Conservation (phyloP, 2,797 vertebrate species). For the Pseudochromis fuscus region DNA sequence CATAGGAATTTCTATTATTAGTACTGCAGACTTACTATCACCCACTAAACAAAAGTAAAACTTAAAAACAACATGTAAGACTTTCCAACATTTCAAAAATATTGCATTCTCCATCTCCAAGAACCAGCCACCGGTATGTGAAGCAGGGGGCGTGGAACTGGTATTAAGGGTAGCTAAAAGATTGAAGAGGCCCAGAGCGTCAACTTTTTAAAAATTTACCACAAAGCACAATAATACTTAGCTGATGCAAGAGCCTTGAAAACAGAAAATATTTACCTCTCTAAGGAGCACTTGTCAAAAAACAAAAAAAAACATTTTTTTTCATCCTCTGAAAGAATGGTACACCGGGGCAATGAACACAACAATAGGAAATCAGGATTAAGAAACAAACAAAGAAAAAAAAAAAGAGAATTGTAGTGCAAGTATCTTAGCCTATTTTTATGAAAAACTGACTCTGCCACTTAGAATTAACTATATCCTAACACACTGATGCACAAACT, state of each 20-base stretch:
- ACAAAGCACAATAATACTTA: slow-evolving; percentile 71
- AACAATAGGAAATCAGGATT: slow-evolving; percentile 40
- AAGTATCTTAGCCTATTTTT: slow-evolving; percentile 58
- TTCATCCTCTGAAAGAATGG: slow-evolving; percentile 56
- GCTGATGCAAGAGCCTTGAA: slow-evolving; percentile 81
- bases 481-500: slow-evolving; percentile 18
- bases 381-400: slow-evolving; percentile 18
- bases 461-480: slow-evolving; percentile 34
- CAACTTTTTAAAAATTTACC: slow-evolving; percentile 75
- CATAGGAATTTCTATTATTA: slow-evolving; percentile 29
- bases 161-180: slow-evolving; percentile 51
- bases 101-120: slow-evolving; percentile 52
- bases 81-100: slow-evolving; percentile 67
- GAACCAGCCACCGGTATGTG: slow-evolving; percentile 36
- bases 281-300: slow-evolving; percentile 71
- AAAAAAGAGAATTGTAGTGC: slow-evolving; percentile 1
- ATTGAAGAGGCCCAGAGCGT: slow-evolving; percentile 64
- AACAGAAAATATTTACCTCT: slow-evolving; percentile 79
- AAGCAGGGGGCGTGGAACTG: slow-evolving; percentile 38
- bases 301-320: slow-evolving; percentile 48
- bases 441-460: slow-evolving; percentile 55
- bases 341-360: slow-evolving; percentile 51
- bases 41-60: slow-evolving; percentile 41
- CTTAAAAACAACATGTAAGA: slow-evolving; percentile 57
- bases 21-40: slow-evolving; percentile 22